These are phyloP conservation scores for Rhabdophis nuchalis DNA, from an alignment of 2,797 vertebrate species.

Conservation along the genomic window DNA sequence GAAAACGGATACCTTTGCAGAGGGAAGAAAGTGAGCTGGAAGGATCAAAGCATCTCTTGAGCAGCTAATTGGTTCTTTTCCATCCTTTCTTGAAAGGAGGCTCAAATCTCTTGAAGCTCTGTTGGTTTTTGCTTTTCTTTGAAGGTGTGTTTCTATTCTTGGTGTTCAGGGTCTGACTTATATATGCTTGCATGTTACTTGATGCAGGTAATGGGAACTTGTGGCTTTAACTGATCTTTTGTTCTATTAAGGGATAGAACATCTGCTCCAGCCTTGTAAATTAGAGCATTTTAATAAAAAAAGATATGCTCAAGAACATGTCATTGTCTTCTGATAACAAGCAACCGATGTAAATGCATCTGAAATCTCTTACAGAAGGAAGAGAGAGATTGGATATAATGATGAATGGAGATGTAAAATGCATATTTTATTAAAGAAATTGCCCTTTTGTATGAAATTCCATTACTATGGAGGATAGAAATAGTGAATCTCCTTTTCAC, in stretches of 20 bases:
- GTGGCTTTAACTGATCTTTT: not conserved
- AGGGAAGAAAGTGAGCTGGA: not conserved
- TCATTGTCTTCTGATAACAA: constrained; percentile 19
- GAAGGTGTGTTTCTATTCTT: not conserved
- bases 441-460: constrained; percentile 1
- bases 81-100: not conserved
- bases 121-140: not conserved
- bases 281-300: not conserved
- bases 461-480: not conserved
- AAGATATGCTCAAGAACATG: not conserved
- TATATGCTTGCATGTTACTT: not conserved
- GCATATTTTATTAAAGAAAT: constrained; percentile 16
- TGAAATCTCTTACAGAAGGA: not conserved
- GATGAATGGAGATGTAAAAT: not conserved
- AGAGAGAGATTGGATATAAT: constrained; percentile 3
- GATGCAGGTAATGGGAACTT: not conserved
- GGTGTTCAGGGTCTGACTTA: not conserved
- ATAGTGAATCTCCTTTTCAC: constrained; percentile 8
- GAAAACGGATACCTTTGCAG: not conserved
- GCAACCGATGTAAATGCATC: not conserved
- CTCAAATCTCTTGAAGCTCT: not conserved
- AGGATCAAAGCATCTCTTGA: not conserved
- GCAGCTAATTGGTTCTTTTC: not conserved
- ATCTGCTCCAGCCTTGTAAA: not conserved
- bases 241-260: not conserved